Evolutionary conservation across 2,797 vertebrate species (phyloP).

Genomic region (Sciurus carolinensis): DNA sequence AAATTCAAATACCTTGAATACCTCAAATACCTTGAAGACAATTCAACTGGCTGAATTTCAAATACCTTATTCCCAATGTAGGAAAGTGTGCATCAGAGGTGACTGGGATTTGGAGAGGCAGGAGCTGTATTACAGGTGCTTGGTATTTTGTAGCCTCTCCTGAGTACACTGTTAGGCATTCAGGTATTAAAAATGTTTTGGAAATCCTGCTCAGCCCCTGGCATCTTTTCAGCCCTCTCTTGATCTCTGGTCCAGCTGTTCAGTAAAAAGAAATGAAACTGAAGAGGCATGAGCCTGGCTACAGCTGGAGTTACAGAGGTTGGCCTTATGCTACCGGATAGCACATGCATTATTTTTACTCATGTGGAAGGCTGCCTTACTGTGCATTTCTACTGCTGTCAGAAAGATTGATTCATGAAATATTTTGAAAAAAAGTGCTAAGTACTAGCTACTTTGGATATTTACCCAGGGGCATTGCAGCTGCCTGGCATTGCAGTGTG

Average conservation of each 20-base stretch:
- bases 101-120: neutral
- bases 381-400: conserved; percentile 72
- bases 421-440: conserved; percentile 76
- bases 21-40: neutral
- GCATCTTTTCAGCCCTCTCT: neutral
- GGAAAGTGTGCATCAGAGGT: neutral
- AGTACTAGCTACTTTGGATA: conserved; percentile 77
- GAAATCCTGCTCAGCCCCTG: conserved; percentile 40
- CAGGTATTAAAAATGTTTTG: neutral
- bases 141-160: conserved; percentile 27
- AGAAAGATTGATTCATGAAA: conserved; percentile 77
- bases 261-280: conserved; percentile 59
- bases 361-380: conserved; percentile 64
- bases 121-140: neutral
- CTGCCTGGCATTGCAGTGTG: conserved; percentile 73
- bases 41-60: neutral
- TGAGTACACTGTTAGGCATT: neutral
- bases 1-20: neutral
- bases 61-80: neutral
- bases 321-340: neutral
- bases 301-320: neutral
- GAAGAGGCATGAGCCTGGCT: conserved; percentile 56
- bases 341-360: conserved; percentile 56
- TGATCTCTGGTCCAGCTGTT: conserved; percentile 59
- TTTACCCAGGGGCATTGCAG: conserved; percentile 77